phyloP scores from a whole-genome alignment of 35 echinoderm and acorn worm species.

The Chiridota heheva region DNA sequence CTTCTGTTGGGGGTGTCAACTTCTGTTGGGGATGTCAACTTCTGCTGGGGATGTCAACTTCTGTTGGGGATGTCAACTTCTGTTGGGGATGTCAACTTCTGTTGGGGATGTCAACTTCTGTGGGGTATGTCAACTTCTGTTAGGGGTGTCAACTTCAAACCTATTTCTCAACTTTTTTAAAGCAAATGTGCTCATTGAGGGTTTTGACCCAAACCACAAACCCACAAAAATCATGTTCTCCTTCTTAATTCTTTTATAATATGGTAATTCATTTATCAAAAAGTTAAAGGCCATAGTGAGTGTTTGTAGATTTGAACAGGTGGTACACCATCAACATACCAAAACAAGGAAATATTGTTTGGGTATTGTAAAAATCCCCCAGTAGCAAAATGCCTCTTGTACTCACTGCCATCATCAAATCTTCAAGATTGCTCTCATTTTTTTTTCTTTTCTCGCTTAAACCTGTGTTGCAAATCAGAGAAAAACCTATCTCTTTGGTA shows the following conservation, averaged over 20 bases:
- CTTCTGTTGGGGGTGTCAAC: no score
- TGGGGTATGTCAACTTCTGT: no score
- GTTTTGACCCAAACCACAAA: conserved; percentile 46
- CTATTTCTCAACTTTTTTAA: no score
- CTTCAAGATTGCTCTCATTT: conserved; percentile 36
- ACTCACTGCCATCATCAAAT: conserved; percentile 36
- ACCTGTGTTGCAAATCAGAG: background rate
- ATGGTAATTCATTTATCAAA: conserved; percentile 34
- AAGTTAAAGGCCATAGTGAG: conserved; percentile 43
- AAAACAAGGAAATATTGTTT: conserved; percentile 29
- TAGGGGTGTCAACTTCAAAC: no score
- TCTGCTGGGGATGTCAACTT: no score
- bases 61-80: no score
- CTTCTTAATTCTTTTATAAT: conserved; percentile 2
- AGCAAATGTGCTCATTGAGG: conserved; percentile 25
- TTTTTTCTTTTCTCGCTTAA: background rate
- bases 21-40: no score
- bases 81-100: no score
- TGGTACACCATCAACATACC: conserved; percentile 38
- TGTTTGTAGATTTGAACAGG: conserved; percentile 23
- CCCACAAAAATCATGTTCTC: conserved; percentile 15
- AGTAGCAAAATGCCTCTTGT: background rate
- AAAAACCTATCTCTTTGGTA: background rate
- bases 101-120: no score
- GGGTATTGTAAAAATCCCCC: background rate